phyloP scores from a whole-genome alignment of 2,797 vertebrate genomes.

The Lagocephalus sceleratus region DNA sequence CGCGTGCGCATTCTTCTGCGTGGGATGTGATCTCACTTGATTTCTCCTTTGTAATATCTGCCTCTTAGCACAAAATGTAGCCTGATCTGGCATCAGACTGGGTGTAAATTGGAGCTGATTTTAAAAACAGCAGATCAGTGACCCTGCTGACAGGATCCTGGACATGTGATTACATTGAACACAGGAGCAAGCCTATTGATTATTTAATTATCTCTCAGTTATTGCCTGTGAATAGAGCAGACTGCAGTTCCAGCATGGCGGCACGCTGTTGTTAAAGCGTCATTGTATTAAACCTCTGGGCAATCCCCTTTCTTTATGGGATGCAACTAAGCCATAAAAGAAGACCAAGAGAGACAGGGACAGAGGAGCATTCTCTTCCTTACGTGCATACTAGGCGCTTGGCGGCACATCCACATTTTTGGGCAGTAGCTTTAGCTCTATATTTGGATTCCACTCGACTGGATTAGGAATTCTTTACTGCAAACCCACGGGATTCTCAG shows the following conservation, averaged over 20 bases:
- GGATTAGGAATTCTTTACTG: conserved; percentile 81
- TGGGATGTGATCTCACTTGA: conserved; percentile 21
- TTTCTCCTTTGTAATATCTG: conserved; percentile 51
- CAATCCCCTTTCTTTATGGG: conserved; percentile 45
- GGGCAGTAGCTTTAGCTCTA: conserved; percentile 76
- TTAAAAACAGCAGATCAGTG: conserved; percentile 46
- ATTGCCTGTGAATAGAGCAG: conserved; percentile 40
- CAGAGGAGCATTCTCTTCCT: conserved; percentile 51
- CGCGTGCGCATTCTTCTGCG: conserved; percentile 24
- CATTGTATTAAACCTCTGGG: conserved; percentile 40
- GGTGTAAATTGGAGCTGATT: conserved; percentile 48
- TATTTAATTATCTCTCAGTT: conserved; percentile 66
- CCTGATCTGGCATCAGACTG: conserved; percentile 55
- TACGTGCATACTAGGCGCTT: conserved; percentile 60
- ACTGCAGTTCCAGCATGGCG: conserved; percentile 30
- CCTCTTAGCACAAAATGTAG: conserved; percentile 62
- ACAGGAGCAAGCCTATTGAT: conserved; percentile 56
- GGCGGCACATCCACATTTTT: conserved; percentile 69
- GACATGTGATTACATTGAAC: conserved; percentile 60
- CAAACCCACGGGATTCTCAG: conserved; percentile 80
- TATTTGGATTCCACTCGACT: conserved; percentile 82
- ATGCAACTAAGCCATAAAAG: conserved; percentile 65
- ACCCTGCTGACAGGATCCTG: conserved; percentile 48
- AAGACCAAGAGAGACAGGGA: conserved; percentile 58
- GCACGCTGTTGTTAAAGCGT: conserved; percentile 30